Conservation (phyloP, 2,113 vertebrate species). For the Oncorhynchus nerka region DNA sequence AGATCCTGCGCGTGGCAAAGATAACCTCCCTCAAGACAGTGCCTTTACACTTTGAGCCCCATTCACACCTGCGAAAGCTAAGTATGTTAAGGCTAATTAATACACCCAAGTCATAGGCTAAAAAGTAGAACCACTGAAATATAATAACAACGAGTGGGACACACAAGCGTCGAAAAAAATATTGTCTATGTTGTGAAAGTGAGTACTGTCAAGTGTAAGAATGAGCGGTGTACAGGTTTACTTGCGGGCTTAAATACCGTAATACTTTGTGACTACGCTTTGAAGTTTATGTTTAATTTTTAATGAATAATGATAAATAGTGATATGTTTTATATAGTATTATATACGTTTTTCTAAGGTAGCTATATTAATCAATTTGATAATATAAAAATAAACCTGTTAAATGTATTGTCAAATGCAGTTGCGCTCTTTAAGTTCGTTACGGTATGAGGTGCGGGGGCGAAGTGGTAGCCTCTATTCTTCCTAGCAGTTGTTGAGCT, state of each 20-base stretch:
- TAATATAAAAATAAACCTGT: background rate
- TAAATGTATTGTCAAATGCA: background rate
- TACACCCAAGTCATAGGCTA: background rate
- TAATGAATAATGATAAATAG: background rate
- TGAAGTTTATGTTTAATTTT: background rate
- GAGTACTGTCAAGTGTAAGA: background rate
- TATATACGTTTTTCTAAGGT: background rate
- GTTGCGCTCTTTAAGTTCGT: background rate
- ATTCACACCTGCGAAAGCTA: background rate
- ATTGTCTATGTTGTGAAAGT: background rate
- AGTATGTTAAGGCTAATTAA: background rate
- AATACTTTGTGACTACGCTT: background rate
- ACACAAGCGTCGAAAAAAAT: background rate
- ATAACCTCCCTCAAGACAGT: background rate
- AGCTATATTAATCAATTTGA: background rate
- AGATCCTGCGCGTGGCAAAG: background rate
- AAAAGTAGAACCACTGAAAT: background rate
- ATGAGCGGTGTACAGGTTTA: background rate
- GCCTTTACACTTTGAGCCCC: background rate
- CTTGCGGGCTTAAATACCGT: background rate
- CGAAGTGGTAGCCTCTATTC: background rate
- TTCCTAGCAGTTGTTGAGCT: constrained; percentile 15
- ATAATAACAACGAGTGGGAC: background rate
- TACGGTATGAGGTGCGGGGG: background rate
- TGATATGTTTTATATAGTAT: background rate